A percentile compares a stretch with the other conserved stretches of the same genome.
Conservation (phyloP, 2,888 invertebrate genomes). For the Leucania comma region DNA sequence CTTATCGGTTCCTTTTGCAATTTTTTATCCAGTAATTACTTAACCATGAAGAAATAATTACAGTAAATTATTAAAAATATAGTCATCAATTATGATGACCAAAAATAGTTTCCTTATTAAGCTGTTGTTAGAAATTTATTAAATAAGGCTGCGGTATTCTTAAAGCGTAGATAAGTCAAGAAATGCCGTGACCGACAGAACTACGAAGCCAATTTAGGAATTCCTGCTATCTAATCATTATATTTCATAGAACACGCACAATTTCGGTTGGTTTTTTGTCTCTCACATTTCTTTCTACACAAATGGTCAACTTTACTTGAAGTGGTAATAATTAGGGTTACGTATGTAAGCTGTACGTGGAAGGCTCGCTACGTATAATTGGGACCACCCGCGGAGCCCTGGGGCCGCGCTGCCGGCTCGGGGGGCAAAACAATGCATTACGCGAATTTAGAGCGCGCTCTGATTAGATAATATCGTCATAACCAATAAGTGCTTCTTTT, state of each 20-base stretch:
- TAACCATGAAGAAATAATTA: conserved; percentile 41
- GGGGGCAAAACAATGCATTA: conserved; percentile 68
- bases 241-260: conserved; percentile 74
- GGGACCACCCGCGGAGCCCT: conserved; percentile 80
- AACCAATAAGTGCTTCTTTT: conserved; percentile 53
- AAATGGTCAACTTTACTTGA: conserved; percentile 79
- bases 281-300: conserved; percentile 62
- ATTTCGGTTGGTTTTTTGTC: conserved; percentile 75
- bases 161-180: conserved; percentile 58
- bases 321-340: conserved; percentile 81
- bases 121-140: conserved; percentile 42
- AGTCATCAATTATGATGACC: conserved; percentile 48
- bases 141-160: conserved; percentile 43
- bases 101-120: conserved; percentile 52
- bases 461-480: conserved; percentile 69
- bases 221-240: conserved; percentile 75
- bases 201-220: conserved; percentile 74
- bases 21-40: conserved; percentile 33
- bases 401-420: conserved; percentile 64
- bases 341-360: conserved; percentile 70
- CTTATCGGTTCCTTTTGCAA: conserved; percentile 31
- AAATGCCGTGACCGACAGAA: conserved; percentile 66
- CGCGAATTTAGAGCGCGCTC: conserved; percentile 75
- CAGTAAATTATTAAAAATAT: conserved; percentile 44
- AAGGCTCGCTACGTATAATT: conserved; percentile 74